phyloP scores from a whole-genome alignment of 2,113 vertebrate genomes.

The Mobula hypostoma region DNA sequence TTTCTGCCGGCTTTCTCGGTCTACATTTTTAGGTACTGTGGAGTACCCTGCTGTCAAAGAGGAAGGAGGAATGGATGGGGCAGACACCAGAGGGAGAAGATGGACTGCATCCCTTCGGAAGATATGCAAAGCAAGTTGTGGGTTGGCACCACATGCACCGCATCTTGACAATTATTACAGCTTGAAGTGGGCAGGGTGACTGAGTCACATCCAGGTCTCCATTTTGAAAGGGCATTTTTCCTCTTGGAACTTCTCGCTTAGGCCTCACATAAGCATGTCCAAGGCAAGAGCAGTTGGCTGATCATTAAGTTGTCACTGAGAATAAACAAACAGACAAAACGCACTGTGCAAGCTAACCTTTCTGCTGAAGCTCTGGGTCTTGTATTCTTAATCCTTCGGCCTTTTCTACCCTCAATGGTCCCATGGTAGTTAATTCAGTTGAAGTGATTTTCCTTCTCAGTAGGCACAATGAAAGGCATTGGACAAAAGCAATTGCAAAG shows the following conservation, averaged over 20 bases:
- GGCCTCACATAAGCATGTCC: background rate
- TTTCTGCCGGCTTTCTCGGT: background rate
- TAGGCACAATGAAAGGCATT: constrained; percentile 52
- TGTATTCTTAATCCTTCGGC: constrained; percentile 24
- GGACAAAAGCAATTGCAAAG: background rate
- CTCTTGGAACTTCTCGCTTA: background rate
- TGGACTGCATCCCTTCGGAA: background rate
- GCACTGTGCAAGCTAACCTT: constrained; percentile 22
- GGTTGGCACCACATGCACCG: background rate
- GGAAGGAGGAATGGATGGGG: background rate
- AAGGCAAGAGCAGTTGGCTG: background rate
- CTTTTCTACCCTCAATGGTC: constrained; percentile 17
- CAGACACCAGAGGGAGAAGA: background rate
- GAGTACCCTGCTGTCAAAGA: no score
- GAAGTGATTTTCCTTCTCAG: constrained; percentile 52
- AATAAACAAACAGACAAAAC: constrained; percentile 32
- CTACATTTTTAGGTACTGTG: background rate
- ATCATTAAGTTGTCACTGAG: constrained; percentile 31
- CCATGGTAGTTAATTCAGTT: constrained; percentile 21
- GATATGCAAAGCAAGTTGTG: background rate
- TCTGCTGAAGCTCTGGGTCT: constrained; percentile 14
- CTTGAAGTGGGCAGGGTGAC: background rate
- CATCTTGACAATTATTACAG: background rate
- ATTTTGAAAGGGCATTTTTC: background rate
- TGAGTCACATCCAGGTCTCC: background rate